Base-by-base conservation (phyloP, 2,113 vertebrate species). In the human (Homo sapiens) region DNA sequence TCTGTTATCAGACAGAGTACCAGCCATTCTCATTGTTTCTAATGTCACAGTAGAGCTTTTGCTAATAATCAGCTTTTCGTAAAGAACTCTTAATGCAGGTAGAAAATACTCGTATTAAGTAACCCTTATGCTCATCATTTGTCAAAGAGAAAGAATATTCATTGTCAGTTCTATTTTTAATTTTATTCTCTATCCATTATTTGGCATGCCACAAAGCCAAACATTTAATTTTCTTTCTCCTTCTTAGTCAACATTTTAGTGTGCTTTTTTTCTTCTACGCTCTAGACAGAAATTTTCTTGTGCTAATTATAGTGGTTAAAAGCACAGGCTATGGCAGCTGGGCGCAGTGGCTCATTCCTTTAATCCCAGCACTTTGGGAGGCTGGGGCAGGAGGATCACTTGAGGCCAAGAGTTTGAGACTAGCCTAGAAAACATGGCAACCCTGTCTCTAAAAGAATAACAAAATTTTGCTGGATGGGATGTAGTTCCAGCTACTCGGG, bases 231-330 rank as follows among this genome's bases (percentile, higher is more conserved):
- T 87, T 73, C 43, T 57, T 78, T 84, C n/a, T 73, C 25, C 50
- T 93, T 76, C 45, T 76, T 43, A 59, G 52, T 45, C 20, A 78
- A 61, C 18, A 68, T 88, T 85, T 90, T 70, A 76, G 82, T 4
- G 10, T 45, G 72, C 14, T 38, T 45, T n/a, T 92, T 87, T 78
- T 48, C 43, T 92, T 81, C 48, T 59, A 55, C 13, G 64, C 30
- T 93, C 38, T n/a, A 20, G 73, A 64, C 6, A 82, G 32, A 93
- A 72, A 89, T 86, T 96, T 81, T 95, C 57, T 76, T 72, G 8
- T 81, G 72, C 45, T 90, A 59, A 52, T 40, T 52, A 94, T 5
- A 82, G 70, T 68, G 59, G 52, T 64, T 50, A 89, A 73, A 52
- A 88, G 23, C 48, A 95, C 27, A 93, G 89, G 10, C 52, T 64